A percentile compares a stretch with the other conserved stretches of the same genome.
These are phyloP conservation scores for Ophion ellenae DNA, from an alignment of 2,888 invertebrate genomes.

Conservation along the genomic window DNA sequence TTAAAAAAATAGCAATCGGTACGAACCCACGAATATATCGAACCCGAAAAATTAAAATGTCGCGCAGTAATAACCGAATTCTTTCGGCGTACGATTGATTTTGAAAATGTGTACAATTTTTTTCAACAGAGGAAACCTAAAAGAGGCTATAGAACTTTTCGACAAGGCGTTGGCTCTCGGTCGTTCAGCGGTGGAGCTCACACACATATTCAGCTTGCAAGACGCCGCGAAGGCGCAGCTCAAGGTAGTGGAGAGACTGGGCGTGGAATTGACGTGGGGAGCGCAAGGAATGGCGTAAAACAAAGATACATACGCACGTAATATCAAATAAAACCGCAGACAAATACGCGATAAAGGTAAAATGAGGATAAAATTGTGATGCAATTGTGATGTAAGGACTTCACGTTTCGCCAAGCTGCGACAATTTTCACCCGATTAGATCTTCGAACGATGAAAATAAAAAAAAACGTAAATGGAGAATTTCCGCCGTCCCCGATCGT, in stretches of 20 bases:
- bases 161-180: conserved; percentile 94
- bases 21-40: not conserved
- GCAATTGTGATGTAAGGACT: conserved; percentile 14
- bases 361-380: conserved; percentile 39
- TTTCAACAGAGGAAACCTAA: conserved; percentile 91
- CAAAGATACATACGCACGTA: conserved; percentile 34
- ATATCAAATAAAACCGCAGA: not conserved
- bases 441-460: not conserved
- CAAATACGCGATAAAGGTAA: conserved; percentile 53
- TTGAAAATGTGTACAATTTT: not conserved
- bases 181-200: conserved; percentile 94
- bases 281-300: conserved; percentile 68
- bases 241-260: conserved; percentile 91
- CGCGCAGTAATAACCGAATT: not conserved
- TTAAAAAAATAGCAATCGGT: not conserved
- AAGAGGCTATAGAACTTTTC: conserved; percentile 92
- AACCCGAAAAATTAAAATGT: not conserved
- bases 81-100: not conserved
- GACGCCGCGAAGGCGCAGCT: conserved; percentile 96
- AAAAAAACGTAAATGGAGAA: not conserved
- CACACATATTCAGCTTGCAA: conserved; percentile 94
- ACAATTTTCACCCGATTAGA: not conserved
- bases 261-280: conserved; percentile 85
- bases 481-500: conserved; percentile 14
- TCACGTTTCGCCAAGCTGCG: conserved; percentile 28